phyloP scores from a whole-genome alignment of 2,888 invertebrate species.

The Leptura quadrifasciata region DNA sequence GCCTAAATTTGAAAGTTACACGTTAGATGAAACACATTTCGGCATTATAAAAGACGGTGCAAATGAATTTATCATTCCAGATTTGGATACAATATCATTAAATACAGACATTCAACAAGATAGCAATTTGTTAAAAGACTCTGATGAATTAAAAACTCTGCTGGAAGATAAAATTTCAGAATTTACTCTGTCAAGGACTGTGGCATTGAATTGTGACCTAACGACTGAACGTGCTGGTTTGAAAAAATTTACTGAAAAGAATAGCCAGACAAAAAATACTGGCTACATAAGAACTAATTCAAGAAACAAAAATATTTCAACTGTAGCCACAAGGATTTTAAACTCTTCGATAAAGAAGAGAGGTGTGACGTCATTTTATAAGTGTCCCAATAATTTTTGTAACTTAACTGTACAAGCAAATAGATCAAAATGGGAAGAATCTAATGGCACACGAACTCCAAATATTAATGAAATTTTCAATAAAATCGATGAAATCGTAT shows the following conservation, averaged over 20 bases:
- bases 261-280: neutral
- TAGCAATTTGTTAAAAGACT: neutral
- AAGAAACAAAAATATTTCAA: neutral
- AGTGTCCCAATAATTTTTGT: neutral
- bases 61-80: neutral
- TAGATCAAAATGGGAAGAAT: neutral
- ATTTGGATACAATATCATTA: neutral
- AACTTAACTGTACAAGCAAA: neutral
- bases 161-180: neutral
- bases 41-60: neutral
- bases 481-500: conserved; percentile 28
- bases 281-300: neutral
- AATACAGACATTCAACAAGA: neutral
- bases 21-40: neutral
- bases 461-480: conserved; percentile 18
- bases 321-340: neutral
- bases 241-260: neutral
- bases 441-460: neutral
- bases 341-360: neutral
- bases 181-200: neutral
- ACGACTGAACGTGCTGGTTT: neutral
- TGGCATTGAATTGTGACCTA: neutral
- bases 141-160: neutral
- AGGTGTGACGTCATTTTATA: neutral
- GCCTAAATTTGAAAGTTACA: neutral